phyloP scores from a whole-genome alignment of 2,113 vertebrate genomes.

The Bujurquina vittata region DNA sequence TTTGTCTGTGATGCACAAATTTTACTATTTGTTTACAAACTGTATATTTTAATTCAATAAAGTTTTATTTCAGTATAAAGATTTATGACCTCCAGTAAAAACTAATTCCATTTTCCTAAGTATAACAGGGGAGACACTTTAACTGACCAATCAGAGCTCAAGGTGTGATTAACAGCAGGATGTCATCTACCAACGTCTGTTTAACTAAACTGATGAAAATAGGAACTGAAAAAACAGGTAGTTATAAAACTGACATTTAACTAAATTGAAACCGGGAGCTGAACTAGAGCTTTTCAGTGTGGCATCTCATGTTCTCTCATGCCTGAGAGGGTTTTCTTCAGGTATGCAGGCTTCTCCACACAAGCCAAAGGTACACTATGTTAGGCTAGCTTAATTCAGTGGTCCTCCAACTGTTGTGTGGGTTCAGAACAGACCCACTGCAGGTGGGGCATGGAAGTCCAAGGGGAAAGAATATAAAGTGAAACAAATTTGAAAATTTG shows the following conservation, averaged over 20 bases:
- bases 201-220: not conserved
- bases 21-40: not conserved
- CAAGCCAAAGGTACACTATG: not conserved
- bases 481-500: too few species aligned
- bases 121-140: too few species aligned
- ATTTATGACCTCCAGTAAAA: not conserved
- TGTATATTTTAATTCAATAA: not conserved
- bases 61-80: not conserved
- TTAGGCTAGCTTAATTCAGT: not conserved
- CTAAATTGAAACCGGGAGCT: not conserved
- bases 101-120: not conserved
- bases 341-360: not conserved
- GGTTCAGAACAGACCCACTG: not conserved
- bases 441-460: not conserved
- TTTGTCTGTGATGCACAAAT: not conserved
- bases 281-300: not conserved
- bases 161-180: not conserved
- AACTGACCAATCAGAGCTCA: not conserved
- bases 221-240: not conserved
- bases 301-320: not conserved
- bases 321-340: not conserved
- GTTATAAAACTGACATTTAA: not conserved
- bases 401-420: not conserved
- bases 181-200: not conserved
- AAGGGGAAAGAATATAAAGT: not conserved